A percentile compares a stretch with the other conserved stretches of the same genome.
Evolutionary conservation across 2,888 invertebrate species (phyloP).

Genomic region (Mechanitis mazaeus): DNA sequence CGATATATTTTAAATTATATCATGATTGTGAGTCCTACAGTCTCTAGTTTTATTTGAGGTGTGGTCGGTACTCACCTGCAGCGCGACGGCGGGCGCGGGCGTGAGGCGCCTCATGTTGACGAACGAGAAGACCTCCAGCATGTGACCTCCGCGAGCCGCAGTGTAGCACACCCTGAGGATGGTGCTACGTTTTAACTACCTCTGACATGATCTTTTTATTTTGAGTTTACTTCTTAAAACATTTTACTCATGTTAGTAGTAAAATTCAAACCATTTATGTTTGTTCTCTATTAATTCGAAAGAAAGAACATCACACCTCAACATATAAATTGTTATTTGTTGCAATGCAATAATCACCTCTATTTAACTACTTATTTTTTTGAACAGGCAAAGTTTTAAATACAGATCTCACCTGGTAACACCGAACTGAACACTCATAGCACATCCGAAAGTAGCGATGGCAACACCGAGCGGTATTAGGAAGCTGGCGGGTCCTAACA

Average conservation of each 20-base stretch:
- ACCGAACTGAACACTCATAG: conserved; percentile 85
- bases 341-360: no score
- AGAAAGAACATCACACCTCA: no score
- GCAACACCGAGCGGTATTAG: conserved; percentile 86
- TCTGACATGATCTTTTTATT: neutral
- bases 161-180: conserved; percentile 85
- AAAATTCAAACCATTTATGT: no score
- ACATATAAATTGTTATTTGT: no score
- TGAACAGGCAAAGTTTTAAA: neutral
- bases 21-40: no score
- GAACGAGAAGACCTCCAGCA: conserved; percentile 86
- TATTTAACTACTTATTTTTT: conserved; percentile 4
- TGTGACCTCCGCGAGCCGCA: conserved; percentile 87
- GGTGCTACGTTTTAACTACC: neutral
- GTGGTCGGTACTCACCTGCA: conserved; percentile 76
- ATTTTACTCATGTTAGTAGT: no score
- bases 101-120: conserved; percentile 84
- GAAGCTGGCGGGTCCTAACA: conserved; percentile 80
- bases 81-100: conserved; percentile 87
- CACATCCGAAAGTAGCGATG: conserved; percentile 86
- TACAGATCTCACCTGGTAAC: conserved; percentile 76
- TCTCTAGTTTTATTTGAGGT: no score
- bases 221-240: no score
- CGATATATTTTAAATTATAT: no score
- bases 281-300: no score